Evolutionary conservation across 2,888 invertebrate genomes (phyloP).

Genomic region (Aphidius colemani): DNA sequence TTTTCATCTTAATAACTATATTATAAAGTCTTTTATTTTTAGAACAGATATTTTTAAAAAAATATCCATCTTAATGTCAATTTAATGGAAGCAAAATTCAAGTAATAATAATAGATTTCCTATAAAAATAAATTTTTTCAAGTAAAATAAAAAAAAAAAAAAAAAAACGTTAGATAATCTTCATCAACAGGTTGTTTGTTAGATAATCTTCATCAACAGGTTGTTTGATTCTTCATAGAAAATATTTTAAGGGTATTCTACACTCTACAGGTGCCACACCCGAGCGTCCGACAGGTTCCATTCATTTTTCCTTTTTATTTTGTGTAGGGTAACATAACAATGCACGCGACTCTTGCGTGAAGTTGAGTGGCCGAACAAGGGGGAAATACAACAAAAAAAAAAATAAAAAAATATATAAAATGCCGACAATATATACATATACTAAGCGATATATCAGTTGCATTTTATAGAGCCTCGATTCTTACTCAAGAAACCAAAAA

Average conservation of each 20-base stretch:
- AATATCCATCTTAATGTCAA: background rate
- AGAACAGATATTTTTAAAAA: too few species aligned
- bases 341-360: conserved; percentile 16
- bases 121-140: background rate
- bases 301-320: conserved; percentile 36
- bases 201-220: conserved; percentile 23
- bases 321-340: background rate
- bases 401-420: too few species aligned
- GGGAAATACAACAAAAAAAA: conserved; percentile 2
- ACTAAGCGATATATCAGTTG: too few species aligned
- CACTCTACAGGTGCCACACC: conserved; percentile 38
- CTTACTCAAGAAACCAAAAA: conserved; percentile 30
- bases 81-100: background rate
- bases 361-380: conserved; percentile 16
- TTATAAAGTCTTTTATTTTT: too few species aligned
- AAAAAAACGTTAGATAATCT: conserved; percentile 6
- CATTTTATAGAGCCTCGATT: conserved; percentile 4
- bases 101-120: background rate
- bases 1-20: too few species aligned
- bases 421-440: too few species aligned
- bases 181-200: conserved; percentile 23
- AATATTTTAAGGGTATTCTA: conserved; percentile 3
- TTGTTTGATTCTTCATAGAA: background rate
- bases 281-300: conserved; percentile 42
- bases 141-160: conserved; percentile 4